Conservation (phyloP, 2,113 vertebrate species). For the Otus sunia region DNA sequence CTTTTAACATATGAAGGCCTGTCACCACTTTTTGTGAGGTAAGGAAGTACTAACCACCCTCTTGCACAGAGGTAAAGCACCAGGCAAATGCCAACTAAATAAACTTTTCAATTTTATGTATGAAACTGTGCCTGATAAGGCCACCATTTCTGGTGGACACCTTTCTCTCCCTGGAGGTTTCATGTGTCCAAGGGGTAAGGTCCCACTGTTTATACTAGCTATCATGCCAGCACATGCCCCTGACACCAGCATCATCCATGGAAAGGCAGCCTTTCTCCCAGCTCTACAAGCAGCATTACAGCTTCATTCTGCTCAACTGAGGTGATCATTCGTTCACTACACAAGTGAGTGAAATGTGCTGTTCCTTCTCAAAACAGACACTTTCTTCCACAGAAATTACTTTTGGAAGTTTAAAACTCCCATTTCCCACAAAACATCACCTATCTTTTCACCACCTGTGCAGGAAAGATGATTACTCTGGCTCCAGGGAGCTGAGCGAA, state of each 20-base stretch:
- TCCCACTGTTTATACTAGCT: neutral
- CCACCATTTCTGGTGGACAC: neutral
- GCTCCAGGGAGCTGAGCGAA: neutral
- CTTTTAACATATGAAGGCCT: neutral
- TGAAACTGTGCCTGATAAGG: neutral
- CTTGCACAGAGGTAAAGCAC: neutral
- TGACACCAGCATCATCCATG: neutral
- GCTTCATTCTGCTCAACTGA: neutral
- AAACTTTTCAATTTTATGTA: neutral
- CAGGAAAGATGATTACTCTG: neutral
- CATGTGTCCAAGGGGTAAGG: neutral
- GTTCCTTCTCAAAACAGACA: neutral
- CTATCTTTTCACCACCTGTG: neutral
- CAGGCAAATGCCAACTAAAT: conserved; percentile 12
- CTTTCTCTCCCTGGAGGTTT: neutral
- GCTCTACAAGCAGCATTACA: neutral
- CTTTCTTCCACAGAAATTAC: neutral
- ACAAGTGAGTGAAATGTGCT: neutral
- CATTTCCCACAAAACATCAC: neutral
- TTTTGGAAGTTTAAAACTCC: neutral
- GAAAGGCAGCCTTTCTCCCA: neutral
- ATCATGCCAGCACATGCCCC: rapidly evolving
- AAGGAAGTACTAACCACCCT: neutral
- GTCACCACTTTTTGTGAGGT: neutral
- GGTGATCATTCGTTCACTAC: neutral